Base-by-base conservation (phyloP, 1,140 invertebrate species). In the Ips nitidus region DNA sequence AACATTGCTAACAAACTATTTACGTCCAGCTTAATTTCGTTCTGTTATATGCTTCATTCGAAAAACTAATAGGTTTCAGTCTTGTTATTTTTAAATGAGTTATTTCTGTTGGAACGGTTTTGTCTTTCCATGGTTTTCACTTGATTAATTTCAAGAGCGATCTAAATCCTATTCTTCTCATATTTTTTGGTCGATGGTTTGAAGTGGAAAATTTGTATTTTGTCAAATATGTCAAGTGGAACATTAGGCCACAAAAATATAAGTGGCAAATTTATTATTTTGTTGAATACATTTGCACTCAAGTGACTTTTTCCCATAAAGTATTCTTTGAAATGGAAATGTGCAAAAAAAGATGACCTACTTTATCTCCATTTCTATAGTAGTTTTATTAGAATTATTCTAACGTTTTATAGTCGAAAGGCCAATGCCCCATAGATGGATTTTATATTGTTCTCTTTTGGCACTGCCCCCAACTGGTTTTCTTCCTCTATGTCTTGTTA, bases 311-410 rank as follows among this genome's bases (percentile, higher is more conserved):
- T 22, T 22, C n/a, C 50, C 45, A 63, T 63, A 63, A 63, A 63
- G 39, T 69, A 53, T 69, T 62, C 66, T 69, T 69, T 62, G 52
- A 69, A 61, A 69, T 69, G 66, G 58, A 61, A 69, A 69, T 69
- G 62, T 69, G 47, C 62, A 61, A 66, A 69, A 69, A 69, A 47
- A 22, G 52, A 60, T 67, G 66, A 37, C 62, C 40, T 41, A 61
- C 66, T 69, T 62, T 61, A 69, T 69, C 52, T 58, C 58, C 52
- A 61, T 69, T 69, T 61, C 57, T 50, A 56, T 36, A 61, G 66
- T 69, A 69, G 58, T 69, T 69, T 69, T 69, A 69, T 69, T 69
- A 69, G 41, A 36, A 62, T 69, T 57, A 69, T 69, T 69, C 66
- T 69, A 53, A 45, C 36, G 61, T 69, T 69, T 69, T 61, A 69